Base-by-base conservation (phyloP, 1,140 invertebrate genomes). In the Centruroides sculpturatus region DNA sequence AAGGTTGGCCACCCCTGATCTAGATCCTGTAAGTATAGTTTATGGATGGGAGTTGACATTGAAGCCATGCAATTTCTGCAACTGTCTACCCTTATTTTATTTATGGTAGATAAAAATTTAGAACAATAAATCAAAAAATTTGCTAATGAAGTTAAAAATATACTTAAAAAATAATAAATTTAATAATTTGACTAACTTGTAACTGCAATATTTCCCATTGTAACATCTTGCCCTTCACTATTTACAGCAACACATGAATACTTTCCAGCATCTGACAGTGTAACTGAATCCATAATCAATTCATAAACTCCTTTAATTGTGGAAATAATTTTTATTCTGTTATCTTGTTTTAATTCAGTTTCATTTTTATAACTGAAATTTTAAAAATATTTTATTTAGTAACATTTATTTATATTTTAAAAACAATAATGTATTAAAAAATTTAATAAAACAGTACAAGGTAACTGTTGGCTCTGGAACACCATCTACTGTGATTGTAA, bases 171-270 rank as follows among this genome's bases (percentile, higher is more conserved):
- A 23, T 23, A 23, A 23, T 23, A 23, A 23, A 23, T 23, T 23
- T 23, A 23, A 23, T 23, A 23, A 23, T 23, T 36, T 12, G 3
- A 63, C 74, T 70, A 75, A 84, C 84, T 83, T 57, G 86, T 85
- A 57, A 94, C 88, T 54, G 84, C 82, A 8, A 94, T 82, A 1
- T 74, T 78, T 2, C 85, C 89, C 66, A 88, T 83, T 55, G 85
- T 86, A 3, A 79, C 78, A 8, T 82, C 82, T 66, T 88, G 83
- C 0, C 92, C 92, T 68, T 81, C 84, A 59, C 82, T 83, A 72
- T 98, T 99, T 4, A 76, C 81, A 6, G 92, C 92, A 3, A 83
- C 82, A 71, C 90, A 95, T 55, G 84, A 83, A 75, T 98, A 99
- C 36, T 80, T 79, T 8, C 93, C 96, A 48, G 85, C 86, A 75